phyloP scores from a whole-genome alignment of 1,140 invertebrate species.

The Plectus sambesii region DNA sequence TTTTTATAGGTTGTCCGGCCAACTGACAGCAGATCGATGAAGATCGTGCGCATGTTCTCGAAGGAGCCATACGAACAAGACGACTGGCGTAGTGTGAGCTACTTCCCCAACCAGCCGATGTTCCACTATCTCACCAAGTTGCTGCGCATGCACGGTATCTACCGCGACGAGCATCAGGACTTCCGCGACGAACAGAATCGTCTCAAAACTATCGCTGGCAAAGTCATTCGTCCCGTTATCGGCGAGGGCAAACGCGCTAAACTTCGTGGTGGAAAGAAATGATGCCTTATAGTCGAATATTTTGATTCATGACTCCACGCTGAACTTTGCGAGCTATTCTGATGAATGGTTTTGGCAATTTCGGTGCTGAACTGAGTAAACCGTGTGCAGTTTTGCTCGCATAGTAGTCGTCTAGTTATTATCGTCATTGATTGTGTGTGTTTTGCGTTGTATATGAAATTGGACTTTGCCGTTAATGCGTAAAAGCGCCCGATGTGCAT shows the following conservation, averaged over 20 bases:
- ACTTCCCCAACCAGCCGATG: conserved; percentile 44
- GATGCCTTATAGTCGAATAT: no score
- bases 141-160: conserved; percentile 40
- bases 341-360: no score
- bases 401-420: no score
- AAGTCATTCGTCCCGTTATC: conserved; percentile 37
- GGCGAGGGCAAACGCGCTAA: conserved; percentile 37
- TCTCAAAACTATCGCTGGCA: conserved; percentile 35
- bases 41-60: conserved; percentile 39
- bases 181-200: conserved; percentile 32
- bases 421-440: no score
- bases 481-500: no score
- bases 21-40: conserved; percentile 25
- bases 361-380: no score
- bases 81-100: conserved; percentile 27
- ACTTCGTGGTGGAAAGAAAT: conserved; percentile 23
- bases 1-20: conserved; percentile 20
- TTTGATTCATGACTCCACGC: no score
- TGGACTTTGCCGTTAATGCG: no score
- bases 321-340: no score
- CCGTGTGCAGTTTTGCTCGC: no score
- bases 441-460: no score
- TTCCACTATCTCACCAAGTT: conserved; percentile 45
- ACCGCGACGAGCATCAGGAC: conserved; percentile 42
- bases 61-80: conserved; percentile 38